Conservation (phyloP, 2,797 vertebrate genomes). For the Periophthalmus magnuspinnatus region DNA sequence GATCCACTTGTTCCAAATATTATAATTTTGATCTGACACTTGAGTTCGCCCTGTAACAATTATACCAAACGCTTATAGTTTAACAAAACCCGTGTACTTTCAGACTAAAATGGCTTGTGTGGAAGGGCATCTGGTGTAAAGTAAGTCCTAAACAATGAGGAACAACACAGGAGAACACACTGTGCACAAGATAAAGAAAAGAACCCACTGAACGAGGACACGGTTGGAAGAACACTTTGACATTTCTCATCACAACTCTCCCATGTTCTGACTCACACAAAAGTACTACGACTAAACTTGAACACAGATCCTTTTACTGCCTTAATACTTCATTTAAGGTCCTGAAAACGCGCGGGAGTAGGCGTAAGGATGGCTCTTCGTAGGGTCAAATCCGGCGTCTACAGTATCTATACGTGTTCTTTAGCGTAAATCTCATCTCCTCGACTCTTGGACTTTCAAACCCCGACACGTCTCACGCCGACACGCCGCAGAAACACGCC, state of each 20-base stretch:
- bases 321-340: background rate
- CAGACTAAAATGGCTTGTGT: background rate
- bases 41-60: too few species aligned
- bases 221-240: background rate
- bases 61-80: too few species aligned
- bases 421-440: background rate
- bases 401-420: background rate
- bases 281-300: background rate
- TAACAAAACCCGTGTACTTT: background rate
- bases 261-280: background rate
- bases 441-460: too few species aligned
- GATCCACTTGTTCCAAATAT: too few species aligned
- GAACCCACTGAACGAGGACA: background rate
- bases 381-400: background rate
- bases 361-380: background rate
- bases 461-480: too few species aligned
- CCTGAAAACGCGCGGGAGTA: background rate
- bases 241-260: background rate
- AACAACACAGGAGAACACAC: background rate
- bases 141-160: background rate
- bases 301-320: background rate
- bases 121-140: background rate
- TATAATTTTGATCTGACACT: too few species aligned
- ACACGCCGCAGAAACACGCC: conserved; percentile 34
- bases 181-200: background rate